Conservation (phyloP, 2,888 invertebrate genomes). For the Pomacea canaliculata region DNA sequence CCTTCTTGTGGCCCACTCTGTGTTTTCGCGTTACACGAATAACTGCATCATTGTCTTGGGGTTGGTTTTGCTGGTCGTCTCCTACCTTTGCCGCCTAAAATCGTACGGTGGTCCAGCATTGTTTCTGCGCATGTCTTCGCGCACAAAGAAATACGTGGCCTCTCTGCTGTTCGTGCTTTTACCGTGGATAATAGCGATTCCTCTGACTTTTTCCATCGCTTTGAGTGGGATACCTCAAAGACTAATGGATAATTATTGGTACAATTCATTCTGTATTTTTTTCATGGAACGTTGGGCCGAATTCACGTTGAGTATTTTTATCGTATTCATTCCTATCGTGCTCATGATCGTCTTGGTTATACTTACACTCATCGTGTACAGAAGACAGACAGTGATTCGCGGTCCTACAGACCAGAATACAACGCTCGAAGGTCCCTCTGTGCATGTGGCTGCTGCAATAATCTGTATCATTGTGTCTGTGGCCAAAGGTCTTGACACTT, state of each 20-base stretch:
- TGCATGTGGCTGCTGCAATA: conserved; percentile 14
- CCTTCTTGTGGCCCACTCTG: neutral
- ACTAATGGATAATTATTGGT: too few species aligned
- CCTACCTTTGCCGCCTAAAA: conserved; percentile 15
- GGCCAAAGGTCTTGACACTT: neutral
- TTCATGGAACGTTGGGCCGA: too few species aligned
- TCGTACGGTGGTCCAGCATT: conserved; percentile 6
- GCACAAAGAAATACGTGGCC: neutral
- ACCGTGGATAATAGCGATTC: conserved; percentile 2
- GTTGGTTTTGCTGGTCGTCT: conserved; percentile 1
- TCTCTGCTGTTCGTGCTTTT: conserved; percentile 2
- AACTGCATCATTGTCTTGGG: conserved; percentile 18
- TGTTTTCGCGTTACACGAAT: conserved; percentile 4
- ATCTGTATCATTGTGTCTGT: neutral
- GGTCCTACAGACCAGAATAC: neutral
- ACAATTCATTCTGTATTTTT: too few species aligned
- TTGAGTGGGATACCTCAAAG: too few species aligned
- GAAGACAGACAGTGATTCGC: neutral
- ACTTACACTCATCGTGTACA: neutral
- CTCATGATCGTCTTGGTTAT: conserved; percentile 3
- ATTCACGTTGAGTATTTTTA: too few species aligned
- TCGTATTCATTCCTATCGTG: neutral
- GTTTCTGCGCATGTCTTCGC: neutral
- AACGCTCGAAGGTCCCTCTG: conserved; percentile 2
- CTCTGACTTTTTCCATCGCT: neutral